Conservation (phyloP, 2,113 vertebrate species). For the Siniperca knerii region DNA sequence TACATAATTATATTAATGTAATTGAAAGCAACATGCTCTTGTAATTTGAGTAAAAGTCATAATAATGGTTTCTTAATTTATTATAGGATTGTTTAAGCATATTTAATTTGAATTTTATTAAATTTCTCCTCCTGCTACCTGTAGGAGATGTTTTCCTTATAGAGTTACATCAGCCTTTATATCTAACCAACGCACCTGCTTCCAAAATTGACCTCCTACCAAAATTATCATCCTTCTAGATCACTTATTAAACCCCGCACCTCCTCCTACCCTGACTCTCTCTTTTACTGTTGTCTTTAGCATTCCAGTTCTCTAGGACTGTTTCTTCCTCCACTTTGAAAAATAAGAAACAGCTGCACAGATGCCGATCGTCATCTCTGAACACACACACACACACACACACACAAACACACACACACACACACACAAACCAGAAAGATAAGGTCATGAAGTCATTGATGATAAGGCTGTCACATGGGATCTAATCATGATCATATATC, state of each 20-base stretch:
- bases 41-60: too few species aligned
- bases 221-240: not conserved
- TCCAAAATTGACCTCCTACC: not conserved
- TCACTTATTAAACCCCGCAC: not conserved
- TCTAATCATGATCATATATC: constrained; percentile 5
- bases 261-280: not conserved
- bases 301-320: constrained; percentile 5
- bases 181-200: not conserved
- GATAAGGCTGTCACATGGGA: not conserved
- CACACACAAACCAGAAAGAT: not conserved
- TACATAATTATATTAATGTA: too few species aligned
- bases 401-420: too few species aligned
- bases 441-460: not conserved
- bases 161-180: too few species aligned
- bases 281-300: not conserved
- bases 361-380: not conserved
- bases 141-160: too few species aligned
- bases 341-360: constrained; percentile 2
- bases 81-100: too few species aligned
- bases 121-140: too few species aligned
- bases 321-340: constrained; percentile 2
- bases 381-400: not conserved
- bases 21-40: too few species aligned
- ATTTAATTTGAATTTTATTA: too few species aligned
- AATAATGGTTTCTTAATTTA: too few species aligned